Percentiles rank a stretch among this genome's conserved stretches.
phyloP scores from a whole-genome alignment of 2,797 vertebrate genomes.

The Coreius guichenoti region DNA sequence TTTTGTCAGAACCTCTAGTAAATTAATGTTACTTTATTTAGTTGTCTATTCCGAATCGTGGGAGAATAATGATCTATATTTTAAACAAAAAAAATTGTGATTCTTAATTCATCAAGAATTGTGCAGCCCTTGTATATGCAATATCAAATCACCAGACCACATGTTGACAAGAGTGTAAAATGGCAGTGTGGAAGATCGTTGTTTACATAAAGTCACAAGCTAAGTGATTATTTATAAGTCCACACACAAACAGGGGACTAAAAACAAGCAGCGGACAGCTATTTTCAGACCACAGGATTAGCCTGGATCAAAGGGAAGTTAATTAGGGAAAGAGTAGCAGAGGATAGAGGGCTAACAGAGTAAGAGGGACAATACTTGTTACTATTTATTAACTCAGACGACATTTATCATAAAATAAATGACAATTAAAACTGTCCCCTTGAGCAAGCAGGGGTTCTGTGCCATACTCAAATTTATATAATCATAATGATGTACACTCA shows the following conservation, averaged over 20 bases:
- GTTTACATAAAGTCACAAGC: background rate
- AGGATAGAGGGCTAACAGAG: background rate
- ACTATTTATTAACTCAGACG: background rate
- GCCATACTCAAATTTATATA: background rate
- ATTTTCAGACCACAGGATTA: slow-evolving; percentile 40
- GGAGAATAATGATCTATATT: background rate
- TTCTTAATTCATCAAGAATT: too few species aligned
- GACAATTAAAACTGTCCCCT: background rate
- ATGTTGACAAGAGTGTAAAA: background rate
- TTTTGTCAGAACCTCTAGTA: background rate
- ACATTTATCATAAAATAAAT: background rate
- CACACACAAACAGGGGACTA: background rate
- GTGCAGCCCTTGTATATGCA: background rate
- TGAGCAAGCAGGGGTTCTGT: background rate
- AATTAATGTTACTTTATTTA: background rate
- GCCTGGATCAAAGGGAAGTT: slow-evolving; percentile 36
- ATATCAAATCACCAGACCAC: background rate
- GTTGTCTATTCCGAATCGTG: background rate
- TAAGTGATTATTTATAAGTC: slow-evolving; percentile 16
- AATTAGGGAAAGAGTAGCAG: background rate
- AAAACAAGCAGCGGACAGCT: background rate
- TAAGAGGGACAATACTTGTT: background rate
- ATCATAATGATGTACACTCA: background rate
- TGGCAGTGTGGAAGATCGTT: background rate
- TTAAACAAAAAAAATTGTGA: too few species aligned